Percentiles rank a stretch among this genome's conserved stretches.
Evolutionary conservation across 2,888 invertebrate species (phyloP).

Genomic region (Eudemis profundana): DNA sequence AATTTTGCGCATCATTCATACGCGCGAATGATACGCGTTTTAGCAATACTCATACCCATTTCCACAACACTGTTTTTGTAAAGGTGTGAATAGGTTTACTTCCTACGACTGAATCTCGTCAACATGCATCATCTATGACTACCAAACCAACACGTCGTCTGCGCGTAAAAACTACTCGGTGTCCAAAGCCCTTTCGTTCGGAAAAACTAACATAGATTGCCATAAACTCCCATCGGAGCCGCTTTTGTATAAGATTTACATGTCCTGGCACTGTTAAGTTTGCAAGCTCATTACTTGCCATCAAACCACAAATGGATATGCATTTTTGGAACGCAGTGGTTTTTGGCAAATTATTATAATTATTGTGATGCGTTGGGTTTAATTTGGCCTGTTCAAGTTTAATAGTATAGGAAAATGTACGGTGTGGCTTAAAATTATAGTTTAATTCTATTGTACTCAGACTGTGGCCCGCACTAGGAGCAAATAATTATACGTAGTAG

Average conservation of each 20-base stretch:
- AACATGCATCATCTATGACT: too few relatives aligned
- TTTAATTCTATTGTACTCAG: neutral
- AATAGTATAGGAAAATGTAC: neutral
- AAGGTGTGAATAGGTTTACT: too few relatives aligned
- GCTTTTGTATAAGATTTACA: neutral
- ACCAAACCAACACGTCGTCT: too few relatives aligned
- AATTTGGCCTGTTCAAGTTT: neutral
- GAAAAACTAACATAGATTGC: conserved; percentile 10
- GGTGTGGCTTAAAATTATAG: neutral
- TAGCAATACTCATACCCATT: too few relatives aligned
- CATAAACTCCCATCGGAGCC: conserved; percentile 10
- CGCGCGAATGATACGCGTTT: too few relatives aligned
- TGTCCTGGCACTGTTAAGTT: neutral
- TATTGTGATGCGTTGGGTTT: conserved; percentile 11
- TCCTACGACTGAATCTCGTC: too few relatives aligned
- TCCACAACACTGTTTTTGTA: too few relatives aligned
- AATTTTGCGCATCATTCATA: too few relatives aligned
- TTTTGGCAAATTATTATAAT: conserved; percentile 28
- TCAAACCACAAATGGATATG: conserved; percentile 31
- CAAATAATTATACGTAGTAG: too few relatives aligned
- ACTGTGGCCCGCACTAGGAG: too few relatives aligned
- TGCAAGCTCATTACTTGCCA: conserved; percentile 17
- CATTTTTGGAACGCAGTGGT: conserved; percentile 30
- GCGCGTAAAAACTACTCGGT: too few relatives aligned
- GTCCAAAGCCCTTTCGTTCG: too few relatives aligned